phyloP scores from a whole-genome alignment of 2,888 invertebrate genomes.

The Oligia strigilis region DNA sequence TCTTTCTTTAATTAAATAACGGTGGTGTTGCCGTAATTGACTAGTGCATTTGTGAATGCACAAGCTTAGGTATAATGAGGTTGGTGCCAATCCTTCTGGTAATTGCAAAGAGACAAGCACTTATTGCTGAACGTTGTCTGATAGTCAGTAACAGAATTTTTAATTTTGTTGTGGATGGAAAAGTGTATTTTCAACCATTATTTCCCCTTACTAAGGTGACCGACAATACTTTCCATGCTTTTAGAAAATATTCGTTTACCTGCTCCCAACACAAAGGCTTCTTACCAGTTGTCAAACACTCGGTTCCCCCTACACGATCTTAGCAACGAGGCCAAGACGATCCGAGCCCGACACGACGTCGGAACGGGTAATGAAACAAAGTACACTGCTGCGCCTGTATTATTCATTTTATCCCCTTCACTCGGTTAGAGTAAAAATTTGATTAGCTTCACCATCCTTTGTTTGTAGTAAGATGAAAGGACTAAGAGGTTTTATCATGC shows the following conservation, averaged over 20 bases:
- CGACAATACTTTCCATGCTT: not conserved
- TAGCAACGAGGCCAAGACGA: not conserved
- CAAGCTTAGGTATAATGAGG: not conserved
- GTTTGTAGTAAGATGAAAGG: slow-evolving; percentile 29
- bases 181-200: not conserved
- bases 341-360: slow-evolving; percentile 7
- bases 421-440: slow-evolving; percentile 45
- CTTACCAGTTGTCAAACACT: not conserved
- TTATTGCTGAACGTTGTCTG: not conserved
- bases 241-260: not conserved
- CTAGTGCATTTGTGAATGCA: not conserved
- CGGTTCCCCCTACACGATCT: not conserved
- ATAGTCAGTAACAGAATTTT: not conserved
- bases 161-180: not conserved
- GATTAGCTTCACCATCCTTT: slow-evolving; percentile 39
- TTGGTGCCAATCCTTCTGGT: not conserved
- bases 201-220: not conserved
- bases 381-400: slow-evolving; percentile 25
- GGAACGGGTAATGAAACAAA: slow-evolving; percentile 28
- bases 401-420: slow-evolving; percentile 42
- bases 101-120: not conserved
- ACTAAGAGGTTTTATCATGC: slow-evolving; percentile 28
- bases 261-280: not conserved
- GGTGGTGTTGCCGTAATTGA: too few relatives aligned
- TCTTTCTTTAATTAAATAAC: not conserved